These are phyloP conservation scores for Aurelia sp. DNA, from an alignment of 30 jellyfish, hydroid and myxozoan species.

Conservation along the genomic window DNA sequence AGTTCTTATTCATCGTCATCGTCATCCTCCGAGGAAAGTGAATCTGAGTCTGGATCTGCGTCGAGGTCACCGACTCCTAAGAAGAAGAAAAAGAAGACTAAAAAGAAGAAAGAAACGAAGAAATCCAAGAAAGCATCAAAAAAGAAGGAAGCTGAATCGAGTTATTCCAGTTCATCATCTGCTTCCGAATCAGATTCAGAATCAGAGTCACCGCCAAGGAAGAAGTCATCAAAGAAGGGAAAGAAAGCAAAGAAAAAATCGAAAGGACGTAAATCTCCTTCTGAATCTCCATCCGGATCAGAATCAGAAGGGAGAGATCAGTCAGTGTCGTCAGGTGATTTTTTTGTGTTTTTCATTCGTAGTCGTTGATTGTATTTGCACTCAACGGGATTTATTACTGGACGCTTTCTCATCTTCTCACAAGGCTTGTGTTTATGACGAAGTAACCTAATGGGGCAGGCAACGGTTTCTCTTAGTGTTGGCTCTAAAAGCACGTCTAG, in stretches of 20 bases:
- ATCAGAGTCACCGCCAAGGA: constrained; percentile 56
- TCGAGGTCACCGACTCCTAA: constrained; percentile 55
- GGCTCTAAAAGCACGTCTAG: no score
- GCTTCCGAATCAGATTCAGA: constrained; percentile 54
- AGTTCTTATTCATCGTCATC: constrained; percentile 42
- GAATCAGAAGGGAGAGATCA: constrained; percentile 1
- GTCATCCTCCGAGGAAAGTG: constrained; percentile 8
- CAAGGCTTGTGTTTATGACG: no score
- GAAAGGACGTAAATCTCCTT: not conserved
- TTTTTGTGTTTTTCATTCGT: no score
- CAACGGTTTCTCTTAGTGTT: no score
- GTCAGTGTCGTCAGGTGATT: no score
- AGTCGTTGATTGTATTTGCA: no score
- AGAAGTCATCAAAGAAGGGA: constrained; percentile 31
- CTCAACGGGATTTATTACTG: no score
- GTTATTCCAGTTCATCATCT: constrained; percentile 55
- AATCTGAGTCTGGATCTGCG: constrained; percentile 32
- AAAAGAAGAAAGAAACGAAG: constrained; percentile 46
- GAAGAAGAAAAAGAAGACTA: constrained; percentile 50
- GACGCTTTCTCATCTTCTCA: no score
- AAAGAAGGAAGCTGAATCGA: constrained; percentile 42
- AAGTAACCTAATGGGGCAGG: no score
- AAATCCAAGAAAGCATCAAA: constrained; percentile 28
- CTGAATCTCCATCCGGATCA: constrained; percentile 23
- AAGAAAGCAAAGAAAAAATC: constrained; percentile 26